These are phyloP conservation scores for Leucophenga varia DNA, from an alignment of 1,140 invertebrate species.

Conservation along the genomic window DNA sequence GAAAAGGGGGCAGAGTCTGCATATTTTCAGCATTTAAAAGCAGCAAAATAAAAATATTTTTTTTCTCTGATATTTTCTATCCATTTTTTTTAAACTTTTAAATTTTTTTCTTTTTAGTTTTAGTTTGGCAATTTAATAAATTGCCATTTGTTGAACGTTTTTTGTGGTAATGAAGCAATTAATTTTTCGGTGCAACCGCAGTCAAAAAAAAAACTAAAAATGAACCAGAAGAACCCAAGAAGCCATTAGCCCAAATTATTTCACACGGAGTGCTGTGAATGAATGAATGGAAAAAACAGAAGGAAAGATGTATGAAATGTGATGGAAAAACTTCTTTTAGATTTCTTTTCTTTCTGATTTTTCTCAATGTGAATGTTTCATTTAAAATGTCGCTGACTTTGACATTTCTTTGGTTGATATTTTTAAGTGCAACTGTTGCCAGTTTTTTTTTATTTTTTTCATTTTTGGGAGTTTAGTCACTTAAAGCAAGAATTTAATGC, in stretches of 20 bases:
- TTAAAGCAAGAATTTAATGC: too few species aligned
- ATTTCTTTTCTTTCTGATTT: not conserved
- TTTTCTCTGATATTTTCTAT: constrained; percentile 6
- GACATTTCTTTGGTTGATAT: constrained; percentile 21
- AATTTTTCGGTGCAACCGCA: constrained; percentile 32
- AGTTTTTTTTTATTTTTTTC: too few species aligned
- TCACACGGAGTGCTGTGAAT: too few species aligned
- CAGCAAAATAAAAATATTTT: too few species aligned
- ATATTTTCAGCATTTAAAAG: not conserved
- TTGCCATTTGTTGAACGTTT: constrained; percentile 2
- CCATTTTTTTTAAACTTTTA: constrained; percentile 8
- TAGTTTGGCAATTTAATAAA: too few species aligned
- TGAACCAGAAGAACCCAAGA: constrained; percentile 24
- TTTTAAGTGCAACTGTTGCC: too few species aligned
- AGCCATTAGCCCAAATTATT: too few species aligned
- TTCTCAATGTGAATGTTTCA: constrained; percentile 34
- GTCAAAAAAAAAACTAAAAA: constrained; percentile 29
- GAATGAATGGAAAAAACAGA: too few species aligned
- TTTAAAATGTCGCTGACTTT: constrained; percentile 48
- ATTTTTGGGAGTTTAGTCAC: too few species aligned
- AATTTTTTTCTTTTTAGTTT: constrained; percentile 6
- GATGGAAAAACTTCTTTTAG: not conserved
- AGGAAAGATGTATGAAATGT: not conserved
- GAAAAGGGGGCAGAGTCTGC: not conserved
- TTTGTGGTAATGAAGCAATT: constrained; percentile 46